A percentile compares a stretch with the other conserved stretches of the same genome.
These are phyloP conservation scores for Odontamblyopus lacepedii DNA, from an alignment of 2,797 vertebrate species.

Conservation along the genomic window DNA sequence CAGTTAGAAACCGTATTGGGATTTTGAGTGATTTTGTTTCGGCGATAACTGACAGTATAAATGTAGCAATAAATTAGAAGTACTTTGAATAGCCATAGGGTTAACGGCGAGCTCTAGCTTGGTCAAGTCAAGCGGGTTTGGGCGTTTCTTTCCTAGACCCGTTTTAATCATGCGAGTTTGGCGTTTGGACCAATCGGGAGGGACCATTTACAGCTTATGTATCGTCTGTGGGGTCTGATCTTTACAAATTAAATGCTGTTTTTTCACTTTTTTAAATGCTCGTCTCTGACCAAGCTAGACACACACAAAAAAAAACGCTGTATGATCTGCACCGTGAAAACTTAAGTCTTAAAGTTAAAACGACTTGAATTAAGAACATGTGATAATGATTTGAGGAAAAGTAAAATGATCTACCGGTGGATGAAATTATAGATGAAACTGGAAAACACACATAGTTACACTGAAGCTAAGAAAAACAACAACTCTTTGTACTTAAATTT, in stretches of 20 bases:
- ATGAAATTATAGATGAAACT: no score
- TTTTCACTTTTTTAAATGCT: not conserved
- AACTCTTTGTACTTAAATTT: no score
- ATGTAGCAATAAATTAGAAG: constrained; percentile 45
- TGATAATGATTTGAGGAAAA: no score
- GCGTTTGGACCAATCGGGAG: not conserved
- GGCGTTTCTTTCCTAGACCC: not conserved
- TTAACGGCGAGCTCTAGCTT: not conserved
- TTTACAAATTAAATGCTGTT: not conserved
- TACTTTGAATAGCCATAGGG: not conserved
- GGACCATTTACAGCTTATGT: not conserved
- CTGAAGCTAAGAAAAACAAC: no score
- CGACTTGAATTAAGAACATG: no score
- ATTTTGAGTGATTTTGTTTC: not conserved
- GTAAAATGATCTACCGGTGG: no score
- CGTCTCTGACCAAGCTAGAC: not conserved
- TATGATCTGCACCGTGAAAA: not conserved
- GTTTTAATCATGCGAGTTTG: not conserved
- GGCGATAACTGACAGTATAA: constrained; percentile 34
- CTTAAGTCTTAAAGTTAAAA: no score
- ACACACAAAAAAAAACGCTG: not conserved
- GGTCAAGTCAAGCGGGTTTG: not conserved
- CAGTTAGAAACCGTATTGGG: not conserved
- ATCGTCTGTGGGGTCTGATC: not conserved
- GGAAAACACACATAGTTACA: no score